Percentiles rank a stretch among this genome's conserved stretches.
Evolutionary conservation across 1,140 invertebrate genomes (phyloP).

Genomic region (Lucilia cuprina): DNA sequence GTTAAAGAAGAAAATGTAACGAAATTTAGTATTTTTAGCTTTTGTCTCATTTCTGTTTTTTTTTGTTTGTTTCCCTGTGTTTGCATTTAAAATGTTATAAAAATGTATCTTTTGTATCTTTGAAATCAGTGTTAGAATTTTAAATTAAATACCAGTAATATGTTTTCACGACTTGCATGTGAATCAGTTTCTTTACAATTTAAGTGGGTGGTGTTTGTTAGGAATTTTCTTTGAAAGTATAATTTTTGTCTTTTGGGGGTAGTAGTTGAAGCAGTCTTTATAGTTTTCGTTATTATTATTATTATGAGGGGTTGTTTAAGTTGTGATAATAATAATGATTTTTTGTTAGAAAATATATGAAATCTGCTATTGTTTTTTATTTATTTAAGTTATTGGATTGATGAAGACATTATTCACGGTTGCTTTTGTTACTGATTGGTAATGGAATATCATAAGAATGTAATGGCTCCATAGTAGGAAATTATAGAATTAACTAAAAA

Average conservation of each 20-base stretch:
- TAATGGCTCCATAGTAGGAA: too few species aligned
- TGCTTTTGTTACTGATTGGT: too few species aligned
- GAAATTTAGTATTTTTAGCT: background rate
- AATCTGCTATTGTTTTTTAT: background rate
- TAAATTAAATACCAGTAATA: conserved; percentile 31
- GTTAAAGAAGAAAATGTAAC: background rate
- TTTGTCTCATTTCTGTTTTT: background rate
- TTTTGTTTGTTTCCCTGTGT: background rate
- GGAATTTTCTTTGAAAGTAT: background rate
- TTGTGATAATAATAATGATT: background rate
- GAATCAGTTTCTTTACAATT: background rate
- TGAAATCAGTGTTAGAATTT: conserved; percentile 30
- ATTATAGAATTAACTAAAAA: too few species aligned
- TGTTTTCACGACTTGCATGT: conserved; percentile 19
- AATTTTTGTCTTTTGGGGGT: background rate
- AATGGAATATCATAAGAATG: too few species aligned
- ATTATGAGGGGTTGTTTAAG: background rate
- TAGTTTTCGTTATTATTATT: background rate
- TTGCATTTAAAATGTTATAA: background rate
- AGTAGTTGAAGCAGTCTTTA: background rate
- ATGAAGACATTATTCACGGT: too few species aligned
- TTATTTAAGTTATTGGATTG: too few species aligned
- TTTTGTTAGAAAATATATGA: background rate
- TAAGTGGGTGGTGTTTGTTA: background rate
- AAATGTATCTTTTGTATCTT: conserved; percentile 12